Evolutionary conservation across 2,888 invertebrate genomes (phyloP).

Genomic region (Pantelozetes paolii): DNA sequence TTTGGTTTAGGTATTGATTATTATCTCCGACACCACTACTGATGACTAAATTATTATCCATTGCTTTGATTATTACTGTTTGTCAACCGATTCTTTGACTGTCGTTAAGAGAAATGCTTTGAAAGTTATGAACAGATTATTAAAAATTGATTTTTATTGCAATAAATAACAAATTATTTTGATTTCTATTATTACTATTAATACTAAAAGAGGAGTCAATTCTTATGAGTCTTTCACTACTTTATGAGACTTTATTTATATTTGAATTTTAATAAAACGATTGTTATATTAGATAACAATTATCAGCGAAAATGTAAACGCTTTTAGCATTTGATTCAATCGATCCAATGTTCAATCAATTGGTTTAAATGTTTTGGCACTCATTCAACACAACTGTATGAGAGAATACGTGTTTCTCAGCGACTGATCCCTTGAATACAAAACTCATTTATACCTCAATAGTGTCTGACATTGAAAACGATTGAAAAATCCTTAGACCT

Average conservation of each 20-base stretch:
- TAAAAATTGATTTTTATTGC: too few relatives aligned
- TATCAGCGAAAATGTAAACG: background rate
- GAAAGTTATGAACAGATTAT: background rate
- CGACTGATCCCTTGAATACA: background rate
- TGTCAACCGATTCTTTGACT: background rate
- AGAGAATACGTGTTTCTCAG: background rate
- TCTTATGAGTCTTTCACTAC: too few relatives aligned
- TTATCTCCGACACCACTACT: background rate
- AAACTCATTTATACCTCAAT: slow-evolving; percentile 25
- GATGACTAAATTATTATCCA: slow-evolving; percentile 27
- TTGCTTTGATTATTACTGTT: background rate
- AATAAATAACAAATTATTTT: too few relatives aligned
- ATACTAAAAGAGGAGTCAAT: too few relatives aligned
- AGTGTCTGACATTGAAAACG: slow-evolving; percentile 31
- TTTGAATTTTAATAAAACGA: background rate
- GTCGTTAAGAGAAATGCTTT: background rate
- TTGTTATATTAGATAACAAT: background rate
- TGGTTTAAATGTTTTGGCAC: slow-evolving; percentile 21
- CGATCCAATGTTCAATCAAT: background rate
- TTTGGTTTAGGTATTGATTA: slow-evolving; percentile 25
- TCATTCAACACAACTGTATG: background rate
- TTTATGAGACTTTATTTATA: background rate
- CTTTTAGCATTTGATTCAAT: background rate
- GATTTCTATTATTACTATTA: too few relatives aligned
- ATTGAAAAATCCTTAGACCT: slow-evolving; percentile 14